Base-by-base conservation (phyloP, 2,888 invertebrate species). In the Panzeria rudis region DNA sequence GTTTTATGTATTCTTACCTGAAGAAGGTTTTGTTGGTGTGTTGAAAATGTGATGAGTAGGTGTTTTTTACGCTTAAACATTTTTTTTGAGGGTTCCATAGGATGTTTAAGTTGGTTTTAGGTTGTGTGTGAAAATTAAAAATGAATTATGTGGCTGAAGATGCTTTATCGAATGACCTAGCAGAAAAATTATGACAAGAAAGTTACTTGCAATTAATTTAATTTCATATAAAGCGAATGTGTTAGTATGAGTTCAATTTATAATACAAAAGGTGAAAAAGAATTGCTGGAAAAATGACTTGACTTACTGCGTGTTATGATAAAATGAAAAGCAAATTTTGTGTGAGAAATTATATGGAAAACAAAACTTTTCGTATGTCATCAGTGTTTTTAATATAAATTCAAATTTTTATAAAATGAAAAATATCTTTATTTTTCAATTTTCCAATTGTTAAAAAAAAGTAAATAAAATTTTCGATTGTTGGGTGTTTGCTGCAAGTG, bases 31-130 rank as follows among this genome's bases (percentile, higher is more conserved):
- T 47, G 66, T 35, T 59, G 15, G 7, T 5, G 7, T 47, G 64
- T 62, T 44, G 25, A 78, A 69, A 44, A 35, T 44, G 32, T 29
- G 38, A 71, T 79, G 78, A 79, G 54, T 54, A 20, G 62, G 61
- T 71, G 41, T 47, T 71, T 38, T 59, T 68, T 25, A n/a, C 25
- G 1, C 15, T 32, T 35, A 6, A 20, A 44, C 13, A 15, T 47
- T 56, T 59, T 32, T 35, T n/a, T 32, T 4, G 23, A 7, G 38
- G 17, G 17, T 32, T 11, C 54, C 13, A 6, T 20, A 8, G 1
- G 9, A 2, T 23, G n/a, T 59, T 50, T 38, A 25, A 11, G 29
- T 29, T 29, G 3, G 29, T 29, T 29, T 29, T 29, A 29, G 29
- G 29, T 29, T 29, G 29, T 68, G 35, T 23, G 47, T 20, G 29